Evolutionary conservation across 1,140 invertebrate species (phyloP), one percentile per base, ranked within the genome.

Genomic region (Venustaconcha ellipsiformis): DNA sequence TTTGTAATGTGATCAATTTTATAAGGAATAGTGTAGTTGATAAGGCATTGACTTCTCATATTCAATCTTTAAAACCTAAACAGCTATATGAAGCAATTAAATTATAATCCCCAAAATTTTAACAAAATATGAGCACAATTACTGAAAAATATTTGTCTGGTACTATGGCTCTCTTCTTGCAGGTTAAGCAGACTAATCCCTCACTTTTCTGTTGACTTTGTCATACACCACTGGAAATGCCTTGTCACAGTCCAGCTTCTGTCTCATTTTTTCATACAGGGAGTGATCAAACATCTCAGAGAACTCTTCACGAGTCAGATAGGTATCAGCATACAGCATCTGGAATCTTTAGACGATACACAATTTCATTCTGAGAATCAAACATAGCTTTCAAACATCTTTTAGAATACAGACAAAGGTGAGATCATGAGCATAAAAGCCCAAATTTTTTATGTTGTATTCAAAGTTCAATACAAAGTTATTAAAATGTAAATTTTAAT

Each of bases 281-380:
- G 87, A 88, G 84, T 95, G 94, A 86, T 96, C 94, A 90, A 96
- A 96, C 95, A 96, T 96, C 68, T 91, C 80, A n/a, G 94, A 88
- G 85, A 96, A 96, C 88, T 96, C 95, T 55, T 94, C 92, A 57
- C 88, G 88, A 0, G 93, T 95, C 76, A 94, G 93, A 86, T 94
- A 95, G 0, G 94, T 95, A 82, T 96, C 95, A 0, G 94, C 94
- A 88, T 96, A 96, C 67, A 96, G 88, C 95, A 96, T 96, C 91
- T 96, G 95, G 88, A 94, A 95, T 20, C 93, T 93, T 26, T n/a
- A 74, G 11, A 59, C 6, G 8, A 48, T 48, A 48, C 11, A 48
- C 14, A 58, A 72, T 70, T 30, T 48, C 6, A 48, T 48, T 48
- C 37, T 48, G 37, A 48, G 37, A 48, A 48, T 48, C 37, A 48